These are phyloP conservation scores for Burhinus oedicnemus DNA, from an alignment of 2,113 vertebrate genomes.

Conservation along the genomic window DNA sequence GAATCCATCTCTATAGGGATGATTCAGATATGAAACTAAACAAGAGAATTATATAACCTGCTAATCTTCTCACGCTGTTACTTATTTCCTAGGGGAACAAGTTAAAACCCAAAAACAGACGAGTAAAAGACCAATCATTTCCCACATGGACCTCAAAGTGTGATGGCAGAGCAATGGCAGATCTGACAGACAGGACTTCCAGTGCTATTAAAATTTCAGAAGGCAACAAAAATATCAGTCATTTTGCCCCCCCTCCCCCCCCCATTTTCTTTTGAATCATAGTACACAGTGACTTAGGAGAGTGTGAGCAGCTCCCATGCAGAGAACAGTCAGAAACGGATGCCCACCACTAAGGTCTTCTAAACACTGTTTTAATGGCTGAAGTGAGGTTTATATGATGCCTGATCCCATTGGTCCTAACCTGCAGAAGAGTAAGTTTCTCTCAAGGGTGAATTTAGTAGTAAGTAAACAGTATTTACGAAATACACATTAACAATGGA, in stretches of 20 bases:
- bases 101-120: not conserved
- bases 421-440: not conserved
- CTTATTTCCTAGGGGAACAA: constrained; percentile 2
- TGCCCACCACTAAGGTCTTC: not conserved
- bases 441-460: not conserved
- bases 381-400: not conserved
- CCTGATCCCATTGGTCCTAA: not conserved
- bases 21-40: not conserved
- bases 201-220: not conserved
- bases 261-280: not conserved
- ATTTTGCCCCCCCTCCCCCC: not conserved
- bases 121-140: not conserved
- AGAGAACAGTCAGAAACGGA: not conserved
- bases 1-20: not conserved
- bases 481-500: not conserved
- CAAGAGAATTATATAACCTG: not conserved
- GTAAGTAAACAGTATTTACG: not conserved
- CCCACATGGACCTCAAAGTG: not conserved
- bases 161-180: not conserved
- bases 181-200: not conserved
- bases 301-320: not conserved
- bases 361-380: not conserved
- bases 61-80: not conserved
- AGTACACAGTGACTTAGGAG: not conserved
- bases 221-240: not conserved